phyloP scores from a whole-genome alignment of 1,140 invertebrate species.

The Papilio dardanus region DNA sequence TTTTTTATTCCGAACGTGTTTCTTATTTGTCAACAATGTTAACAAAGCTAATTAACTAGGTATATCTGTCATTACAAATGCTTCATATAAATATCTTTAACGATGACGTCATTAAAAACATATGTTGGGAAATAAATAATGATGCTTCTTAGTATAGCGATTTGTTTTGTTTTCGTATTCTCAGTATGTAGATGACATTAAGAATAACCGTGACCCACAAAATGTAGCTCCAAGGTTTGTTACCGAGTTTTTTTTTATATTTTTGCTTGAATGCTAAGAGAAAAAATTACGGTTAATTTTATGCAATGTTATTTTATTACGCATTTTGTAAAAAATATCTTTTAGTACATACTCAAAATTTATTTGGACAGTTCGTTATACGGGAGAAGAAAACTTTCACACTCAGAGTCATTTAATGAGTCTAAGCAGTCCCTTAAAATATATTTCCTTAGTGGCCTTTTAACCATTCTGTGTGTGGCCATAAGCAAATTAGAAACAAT shows the following conservation, averaged over 20 bases:
- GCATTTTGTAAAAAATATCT: background rate
- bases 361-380: background rate
- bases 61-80: too few relatives aligned
- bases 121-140: too few relatives aligned
- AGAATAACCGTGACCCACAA: constrained; percentile 32
- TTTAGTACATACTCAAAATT: background rate
- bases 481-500: too few relatives aligned
- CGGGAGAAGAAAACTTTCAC: too few relatives aligned
- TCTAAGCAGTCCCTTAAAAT: too few relatives aligned
- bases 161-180: constrained; percentile 25
- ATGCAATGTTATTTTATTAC: background rate
- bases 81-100: too few relatives aligned
- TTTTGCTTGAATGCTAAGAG: constrained; percentile 4
- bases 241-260: constrained; percentile 1
- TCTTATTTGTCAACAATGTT: too few relatives aligned
- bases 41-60: too few relatives aligned
- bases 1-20: too few relatives aligned
- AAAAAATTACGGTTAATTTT: background rate
- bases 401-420: too few relatives aligned
- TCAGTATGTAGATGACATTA: constrained; percentile 35
- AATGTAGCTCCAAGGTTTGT: constrained; percentile 29
- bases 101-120: too few relatives aligned
- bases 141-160: background rate
- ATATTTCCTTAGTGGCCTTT: too few relatives aligned
- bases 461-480: background rate